Conservation (phyloP, 2,113 vertebrate genomes). For the Bufo gargarizans region DNA sequence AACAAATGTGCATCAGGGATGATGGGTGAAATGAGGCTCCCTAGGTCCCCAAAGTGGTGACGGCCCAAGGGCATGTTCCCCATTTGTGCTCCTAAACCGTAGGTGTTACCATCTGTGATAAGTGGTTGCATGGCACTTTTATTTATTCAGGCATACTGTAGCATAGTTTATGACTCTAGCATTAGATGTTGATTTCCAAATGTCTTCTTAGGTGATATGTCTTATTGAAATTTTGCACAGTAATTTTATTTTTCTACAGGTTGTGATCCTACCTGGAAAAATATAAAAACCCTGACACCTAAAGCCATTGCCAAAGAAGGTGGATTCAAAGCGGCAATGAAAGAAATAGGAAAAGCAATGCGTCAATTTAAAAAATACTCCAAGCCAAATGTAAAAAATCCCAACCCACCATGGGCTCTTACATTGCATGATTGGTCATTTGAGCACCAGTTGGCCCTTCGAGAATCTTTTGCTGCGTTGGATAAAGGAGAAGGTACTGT, state of each 20-base stretch:
- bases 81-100: no score
- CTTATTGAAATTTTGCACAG: not conserved
- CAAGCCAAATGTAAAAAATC: constrained; percentile 63
- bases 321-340: constrained; percentile 78
- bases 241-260: constrained; percentile 69
- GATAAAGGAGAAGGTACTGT: constrained; percentile 68
- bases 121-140: no score
- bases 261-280: constrained; percentile 86
- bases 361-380: constrained; percentile 68
- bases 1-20: no score
- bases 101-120: no score
- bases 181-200: not conserved
- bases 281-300: constrained; percentile 76
- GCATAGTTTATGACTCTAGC: not conserved
- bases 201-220: not conserved
- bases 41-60: no score
- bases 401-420: constrained; percentile 76
- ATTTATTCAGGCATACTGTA: no score
- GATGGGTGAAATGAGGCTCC: no score
- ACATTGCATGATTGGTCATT: constrained; percentile 88
- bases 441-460: constrained; percentile 74
- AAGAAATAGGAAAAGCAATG: constrained; percentile 81
- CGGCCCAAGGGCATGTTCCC: no score
- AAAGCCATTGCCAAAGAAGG: constrained; percentile 77
- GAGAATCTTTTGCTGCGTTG: constrained; percentile 63